Evolutionary conservation across 2,888 invertebrate species (phyloP), one percentile per base, ranked within the genome.

Genomic region (Creontiades dilutus): DNA sequence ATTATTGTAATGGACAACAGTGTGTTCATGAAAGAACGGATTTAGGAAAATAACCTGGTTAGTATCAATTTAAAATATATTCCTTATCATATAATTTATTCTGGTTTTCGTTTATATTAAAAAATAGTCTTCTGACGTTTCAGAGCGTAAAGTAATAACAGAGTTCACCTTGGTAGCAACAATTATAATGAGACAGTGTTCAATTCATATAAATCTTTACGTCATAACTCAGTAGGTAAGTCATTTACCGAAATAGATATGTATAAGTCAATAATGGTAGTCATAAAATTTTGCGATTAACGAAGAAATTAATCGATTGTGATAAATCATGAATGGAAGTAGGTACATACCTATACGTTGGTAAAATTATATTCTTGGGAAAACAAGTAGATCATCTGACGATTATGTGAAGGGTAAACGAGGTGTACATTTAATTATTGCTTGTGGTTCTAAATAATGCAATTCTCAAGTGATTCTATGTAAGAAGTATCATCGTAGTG

Each of bases 1-100:
- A 47, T 23, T 52, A 52, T 86, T 75, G n/a, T 86, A 75, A 75
- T 86, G 86, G 86, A 86, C 86, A 86, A 68, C 37, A 28, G n/a
- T n/a, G 16, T 46, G 7, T 81, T 81, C 47, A 19, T 16, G 47
- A 81, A 46, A 68, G 68, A 68, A 68, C 75, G 47, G 28, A 85
- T 28, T 27, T 86, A 75, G 46, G 68, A 75, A 47, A 86, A 75
- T 46, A 86, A 86, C 86, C 5, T 57, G 86, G 48, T 75, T n/a
- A 48, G 46, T 16, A 37, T 46, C n/a, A 46, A 75, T 75, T 75
- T 23, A 68, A 86, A 86, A 86, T 86, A 86, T 61, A 68, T 57
- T 7, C 37, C 47, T 47, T 27, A 52, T 13, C 3, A 12, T 68
- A 68, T 68, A n/a, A 57, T 68, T 68, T 52, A 7, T 52, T 52